A percentile compares a stretch with the other conserved stretches of the same genome.
Conservation (phyloP, 2,113 vertebrate species). For the Ploceus nigricollis region DNA sequence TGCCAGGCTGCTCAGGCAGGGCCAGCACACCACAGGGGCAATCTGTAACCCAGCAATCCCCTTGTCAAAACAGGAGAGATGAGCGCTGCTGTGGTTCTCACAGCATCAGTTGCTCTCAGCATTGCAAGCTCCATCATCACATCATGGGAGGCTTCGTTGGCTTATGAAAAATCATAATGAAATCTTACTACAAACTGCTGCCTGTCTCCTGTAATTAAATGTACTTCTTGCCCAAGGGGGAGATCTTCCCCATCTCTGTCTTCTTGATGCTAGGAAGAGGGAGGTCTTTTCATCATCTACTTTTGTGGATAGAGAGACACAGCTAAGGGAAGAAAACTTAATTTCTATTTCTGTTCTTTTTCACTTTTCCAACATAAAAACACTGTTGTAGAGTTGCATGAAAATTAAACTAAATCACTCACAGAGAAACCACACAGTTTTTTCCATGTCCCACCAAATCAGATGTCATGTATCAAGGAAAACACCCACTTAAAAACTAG, state of each 20-base stretch:
- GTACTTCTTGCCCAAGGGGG: not conserved
- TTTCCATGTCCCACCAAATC: not conserved
- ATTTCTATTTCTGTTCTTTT: not conserved
- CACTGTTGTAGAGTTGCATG: not conserved
- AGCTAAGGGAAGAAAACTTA: not conserved
- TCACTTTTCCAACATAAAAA: not conserved
- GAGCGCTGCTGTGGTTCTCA: not conserved
- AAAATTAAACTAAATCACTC: not conserved
- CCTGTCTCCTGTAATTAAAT: not conserved
- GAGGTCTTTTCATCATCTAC: not conserved
- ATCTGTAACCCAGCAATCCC: not conserved
- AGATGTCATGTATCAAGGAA: not conserved
- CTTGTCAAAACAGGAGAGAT: not conserved
- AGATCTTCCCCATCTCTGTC: not conserved
- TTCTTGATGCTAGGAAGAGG: not conserved
- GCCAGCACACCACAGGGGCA: not conserved
- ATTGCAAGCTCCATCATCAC: not conserved
- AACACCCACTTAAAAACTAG: not conserved
- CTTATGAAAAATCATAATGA: not conserved
- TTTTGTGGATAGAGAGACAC: not conserved
- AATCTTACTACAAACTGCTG: not conserved
- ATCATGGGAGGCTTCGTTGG: not conserved
- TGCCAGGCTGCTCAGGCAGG: not conserved
- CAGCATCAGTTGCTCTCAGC: not conserved
- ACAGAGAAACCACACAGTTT: not conserved